Evolutionary conservation across 2,113 vertebrate species (phyloP).

Genomic region (Corythornis madagascariensis): DNA sequence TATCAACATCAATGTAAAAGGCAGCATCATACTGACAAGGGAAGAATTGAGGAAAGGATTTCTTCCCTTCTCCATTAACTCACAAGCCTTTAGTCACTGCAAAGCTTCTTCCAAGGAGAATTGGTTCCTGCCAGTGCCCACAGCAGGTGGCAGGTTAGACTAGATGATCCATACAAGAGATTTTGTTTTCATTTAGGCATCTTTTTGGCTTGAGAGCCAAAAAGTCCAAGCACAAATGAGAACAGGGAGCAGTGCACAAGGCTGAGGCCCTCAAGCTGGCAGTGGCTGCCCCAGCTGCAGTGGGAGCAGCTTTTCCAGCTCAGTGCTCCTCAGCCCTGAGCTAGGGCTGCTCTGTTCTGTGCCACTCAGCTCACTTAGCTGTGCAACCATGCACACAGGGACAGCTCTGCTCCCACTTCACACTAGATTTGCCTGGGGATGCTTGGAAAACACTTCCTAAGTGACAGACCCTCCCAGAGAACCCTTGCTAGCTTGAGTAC

Average conservation of each 20-base stretch:
- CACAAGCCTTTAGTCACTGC: not conserved
- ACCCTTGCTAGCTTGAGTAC: not conserved
- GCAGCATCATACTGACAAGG: not conserved
- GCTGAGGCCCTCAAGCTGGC: not conserved
- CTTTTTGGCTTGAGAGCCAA: not conserved
- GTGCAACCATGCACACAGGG: rapidly evolving
- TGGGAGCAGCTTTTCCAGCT: conserved; percentile 12
- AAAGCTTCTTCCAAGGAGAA: not conserved
- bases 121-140: not conserved
- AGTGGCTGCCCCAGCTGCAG: not conserved
- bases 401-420: not conserved
- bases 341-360: not conserved
- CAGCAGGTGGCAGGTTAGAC: not conserved
- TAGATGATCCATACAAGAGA: not conserved
- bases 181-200: not conserved
- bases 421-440: not conserved
- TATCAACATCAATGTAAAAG: not conserved
- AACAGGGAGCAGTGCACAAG: not conserved
- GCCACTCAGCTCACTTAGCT: not conserved
- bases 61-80: not conserved
- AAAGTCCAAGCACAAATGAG: not conserved
- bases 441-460: not conserved
- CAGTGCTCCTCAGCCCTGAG: not conserved
- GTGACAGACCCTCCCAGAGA: not conserved
- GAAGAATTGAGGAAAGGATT: not conserved